phyloP scores from a whole-genome alignment of 2,113 vertebrate species.

The Poicephalus gulielmi region DNA sequence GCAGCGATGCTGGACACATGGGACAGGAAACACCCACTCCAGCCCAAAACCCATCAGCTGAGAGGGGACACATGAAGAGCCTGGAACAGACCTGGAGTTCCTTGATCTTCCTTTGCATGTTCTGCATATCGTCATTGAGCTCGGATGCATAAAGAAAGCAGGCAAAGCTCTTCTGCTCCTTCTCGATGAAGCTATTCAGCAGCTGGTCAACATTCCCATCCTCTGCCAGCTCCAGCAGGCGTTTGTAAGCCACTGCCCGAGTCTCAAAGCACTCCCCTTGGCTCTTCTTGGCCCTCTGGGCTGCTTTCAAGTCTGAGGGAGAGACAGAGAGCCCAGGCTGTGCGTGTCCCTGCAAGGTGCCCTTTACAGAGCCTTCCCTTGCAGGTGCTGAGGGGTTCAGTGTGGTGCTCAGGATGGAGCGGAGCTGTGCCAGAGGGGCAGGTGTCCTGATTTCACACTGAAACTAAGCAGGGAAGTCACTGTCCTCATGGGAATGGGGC shows the following conservation, averaged over 20 bases:
- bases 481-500: background rate
- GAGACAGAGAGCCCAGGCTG: background rate
- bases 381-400: background rate
- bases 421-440: background rate
- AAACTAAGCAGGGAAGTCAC: background rate
- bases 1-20: rapidly evolving
- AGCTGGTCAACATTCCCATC: background rate
- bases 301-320: slow-evolving; percentile 35
- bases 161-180: slow-evolving; percentile 68
- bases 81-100: slow-evolving; percentile 64
- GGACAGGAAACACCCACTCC: background rate
- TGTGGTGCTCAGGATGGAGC: background rate
- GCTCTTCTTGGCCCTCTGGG: background rate
- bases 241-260: slow-evolving; percentile 50
- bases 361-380: background rate
- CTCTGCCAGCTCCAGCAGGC: slow-evolving; percentile 52
- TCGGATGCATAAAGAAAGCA: slow-evolving; percentile 52
- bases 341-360: rapidly evolving
- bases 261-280: slow-evolving; percentile 62
- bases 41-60: background rate
- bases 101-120: slow-evolving; percentile 32
- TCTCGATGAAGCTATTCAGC: slow-evolving; percentile 8
- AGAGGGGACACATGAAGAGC: background rate
- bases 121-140: slow-evolving; percentile 57
- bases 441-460: background rate